Base-by-base conservation (phyloP, 2,888 invertebrate species). In the Ophraella communa region DNA sequence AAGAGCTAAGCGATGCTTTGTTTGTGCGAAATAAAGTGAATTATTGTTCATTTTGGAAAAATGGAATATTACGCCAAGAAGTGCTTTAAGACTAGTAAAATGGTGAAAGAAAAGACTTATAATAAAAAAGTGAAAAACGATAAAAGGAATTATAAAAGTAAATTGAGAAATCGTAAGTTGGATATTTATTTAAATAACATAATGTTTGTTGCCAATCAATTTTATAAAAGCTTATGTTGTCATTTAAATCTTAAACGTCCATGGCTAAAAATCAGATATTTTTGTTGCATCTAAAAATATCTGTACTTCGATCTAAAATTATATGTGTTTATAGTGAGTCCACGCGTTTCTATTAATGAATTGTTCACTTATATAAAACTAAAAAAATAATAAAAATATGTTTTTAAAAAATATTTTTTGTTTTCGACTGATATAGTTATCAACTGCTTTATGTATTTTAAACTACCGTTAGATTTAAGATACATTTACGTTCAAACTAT, bases 131-230 rank as follows among this genome's bases (percentile, higher is more conserved):
- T 60, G 49, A 61, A 70, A 23, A 58, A 70, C 45, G 70, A 74
- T 47, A 66, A 71, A 56, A 24, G 59, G 18, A 72, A 71, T 33
- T 52, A 60, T 30, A 72, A 71, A 49, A 71, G 71, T 63, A 63
- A 75, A 58, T 77, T 77, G 77, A 71, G 74, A 62, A 78, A 78
- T 66, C 71, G 78, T 78, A 70, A 78, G 78, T 76, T 65, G 35
- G 30, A 30, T 30, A 7, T 56, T 47, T 30, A 14, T n/a, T n/a
- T n/a, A n/a, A n/a, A n/a, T n/a, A n/a, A n/a, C n/a, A n/a, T n/a
- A n/a, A n/a, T n/a, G n/a, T n/a, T n/a, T n/a, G n/a, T n/a, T n/a
- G n/a, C n/a, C n/a, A n/a, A n/a, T n/a, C n/a, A n/a, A n/a, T n/a
- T n/a, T n/a, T n/a, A n/a, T n/a, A n/a, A n/a, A n/a, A n/a, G n/a